Evolutionary conservation across 1,140 invertebrate species (phyloP).

Genomic region (Drosophila pruinosa): DNA sequence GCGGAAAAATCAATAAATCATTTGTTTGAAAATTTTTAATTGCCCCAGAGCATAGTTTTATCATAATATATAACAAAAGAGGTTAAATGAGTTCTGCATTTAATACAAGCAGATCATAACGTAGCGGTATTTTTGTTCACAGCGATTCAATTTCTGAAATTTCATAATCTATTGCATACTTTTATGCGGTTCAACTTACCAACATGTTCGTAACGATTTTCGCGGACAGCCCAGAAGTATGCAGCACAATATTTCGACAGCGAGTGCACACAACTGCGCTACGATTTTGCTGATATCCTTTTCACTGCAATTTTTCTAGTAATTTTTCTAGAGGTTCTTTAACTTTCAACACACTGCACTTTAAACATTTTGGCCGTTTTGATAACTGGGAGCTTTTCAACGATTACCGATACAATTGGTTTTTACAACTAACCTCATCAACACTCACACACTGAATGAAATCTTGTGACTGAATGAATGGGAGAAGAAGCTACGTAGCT

Average conservation of each 20-base stretch:
- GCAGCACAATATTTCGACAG: constrained; percentile 51
- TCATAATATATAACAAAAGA: background rate
- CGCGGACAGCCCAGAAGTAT: constrained; percentile 61
- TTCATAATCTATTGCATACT: constrained; percentile 28
- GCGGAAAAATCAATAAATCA: constrained; percentile 81
- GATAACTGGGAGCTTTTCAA: constrained; percentile 15
- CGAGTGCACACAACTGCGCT: constrained; percentile 21
- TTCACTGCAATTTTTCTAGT: background rate
- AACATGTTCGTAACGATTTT: constrained; percentile 65
- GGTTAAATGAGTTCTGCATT: background rate
- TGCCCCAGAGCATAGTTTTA: constrained; percentile 1
- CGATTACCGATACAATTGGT: constrained; percentile 30
- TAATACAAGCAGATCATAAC: background rate
- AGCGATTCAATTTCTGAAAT: background rate
- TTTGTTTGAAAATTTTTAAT: constrained; percentile 66
- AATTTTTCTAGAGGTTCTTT: constrained; percentile 23
- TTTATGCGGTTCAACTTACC: constrained; percentile 49
- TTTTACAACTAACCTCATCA: constrained; percentile 75
- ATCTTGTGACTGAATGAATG: constrained; percentile 71
- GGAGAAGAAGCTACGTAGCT: constrained; percentile 39
- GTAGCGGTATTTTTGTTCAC: background rate
- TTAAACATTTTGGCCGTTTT: constrained; percentile 33
- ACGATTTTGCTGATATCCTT: background rate
- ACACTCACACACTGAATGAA: constrained; percentile 79
- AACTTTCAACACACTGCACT: constrained; percentile 38